These are phyloP conservation scores for Drosophila paracracens DNA, from an alignment of 2,888 invertebrate species.

Conservation along the genomic window DNA sequence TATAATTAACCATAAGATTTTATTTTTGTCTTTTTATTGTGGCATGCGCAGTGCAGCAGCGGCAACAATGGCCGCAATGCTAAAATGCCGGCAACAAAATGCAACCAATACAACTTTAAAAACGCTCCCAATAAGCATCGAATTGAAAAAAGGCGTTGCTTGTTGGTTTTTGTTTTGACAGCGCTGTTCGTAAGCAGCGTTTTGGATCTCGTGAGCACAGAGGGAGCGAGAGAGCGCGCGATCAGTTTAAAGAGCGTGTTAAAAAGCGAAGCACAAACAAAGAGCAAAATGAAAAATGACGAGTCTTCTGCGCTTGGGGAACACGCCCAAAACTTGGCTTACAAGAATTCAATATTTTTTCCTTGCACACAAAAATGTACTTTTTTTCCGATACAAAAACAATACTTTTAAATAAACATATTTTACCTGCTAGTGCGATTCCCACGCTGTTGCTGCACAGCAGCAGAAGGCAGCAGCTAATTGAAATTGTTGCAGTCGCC, in stretches of 20 bases:
- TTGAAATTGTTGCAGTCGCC: conserved; percentile 33
- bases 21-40: background rate
- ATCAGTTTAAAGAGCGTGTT: conserved; percentile 61
- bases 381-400: background rate
- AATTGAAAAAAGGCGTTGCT: conserved; percentile 62
- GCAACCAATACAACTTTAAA: conserved; percentile 23
- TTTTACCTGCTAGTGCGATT: conserved; percentile 66
- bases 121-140: conserved; percentile 19
- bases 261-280: conserved; percentile 50
- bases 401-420: background rate
- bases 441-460: conserved; percentile 69
- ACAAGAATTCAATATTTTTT: conserved; percentile 33
- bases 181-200: conserved; percentile 73
- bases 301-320: conserved; percentile 69
- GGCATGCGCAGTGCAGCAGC: conserved; percentile 63
- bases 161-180: conserved; percentile 75
- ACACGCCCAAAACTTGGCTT: conserved; percentile 79
- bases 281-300: conserved; percentile 55
- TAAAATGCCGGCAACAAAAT: conserved; percentile 47
- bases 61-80: conserved; percentile 30
- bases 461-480: conserved; percentile 58
- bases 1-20: conserved; percentile 4
- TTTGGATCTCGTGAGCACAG: conserved; percentile 43
- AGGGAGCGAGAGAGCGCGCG: conserved; percentile 30
- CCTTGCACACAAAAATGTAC: background rate